phyloP scores from a whole-genome alignment of 2,113 vertebrate species.

The Misgurnus mizolepis region DNA sequence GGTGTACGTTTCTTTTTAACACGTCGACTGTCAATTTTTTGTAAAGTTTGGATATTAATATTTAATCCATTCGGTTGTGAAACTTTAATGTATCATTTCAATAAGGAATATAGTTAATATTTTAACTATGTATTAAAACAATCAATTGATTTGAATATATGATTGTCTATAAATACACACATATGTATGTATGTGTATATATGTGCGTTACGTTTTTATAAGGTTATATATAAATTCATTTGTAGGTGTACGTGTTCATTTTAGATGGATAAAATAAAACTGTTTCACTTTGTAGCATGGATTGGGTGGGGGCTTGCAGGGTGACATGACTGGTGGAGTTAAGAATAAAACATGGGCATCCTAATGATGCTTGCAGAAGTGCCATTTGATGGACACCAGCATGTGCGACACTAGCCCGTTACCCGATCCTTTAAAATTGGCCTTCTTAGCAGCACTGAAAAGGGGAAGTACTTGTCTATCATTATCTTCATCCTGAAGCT shows the following conservation, averaged over 20 bases:
- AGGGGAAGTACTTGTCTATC: constrained; percentile 75
- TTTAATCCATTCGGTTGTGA: background rate
- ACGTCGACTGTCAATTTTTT: background rate
- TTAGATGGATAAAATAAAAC: no score
- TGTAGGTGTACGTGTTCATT: no score
- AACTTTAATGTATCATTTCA: no score
- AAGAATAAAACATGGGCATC: constrained; percentile 73
- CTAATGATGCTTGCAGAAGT: constrained; percentile 85
- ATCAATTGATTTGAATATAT: no score
- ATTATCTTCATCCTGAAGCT: constrained; percentile 76
- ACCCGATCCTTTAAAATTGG: constrained; percentile 83
- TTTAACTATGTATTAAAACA: no score
- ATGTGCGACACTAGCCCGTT: constrained; percentile 81
- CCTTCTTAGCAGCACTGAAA: constrained; percentile 79
- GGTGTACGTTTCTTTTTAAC: background rate
- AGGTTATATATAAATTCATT: background rate
- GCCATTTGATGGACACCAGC: constrained; percentile 91
- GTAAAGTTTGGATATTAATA: background rate
- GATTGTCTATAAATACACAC: no score
- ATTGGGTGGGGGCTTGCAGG: constrained; percentile 17
- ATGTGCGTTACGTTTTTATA: background rate
- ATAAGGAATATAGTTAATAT: background rate
- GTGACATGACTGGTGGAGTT: constrained; percentile 62
- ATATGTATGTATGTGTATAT: background rate
- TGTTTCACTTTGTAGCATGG: background rate